Evolutionary conservation across 2,888 invertebrate genomes (phyloP).

Genomic region (Odontothrips loti): DNA sequence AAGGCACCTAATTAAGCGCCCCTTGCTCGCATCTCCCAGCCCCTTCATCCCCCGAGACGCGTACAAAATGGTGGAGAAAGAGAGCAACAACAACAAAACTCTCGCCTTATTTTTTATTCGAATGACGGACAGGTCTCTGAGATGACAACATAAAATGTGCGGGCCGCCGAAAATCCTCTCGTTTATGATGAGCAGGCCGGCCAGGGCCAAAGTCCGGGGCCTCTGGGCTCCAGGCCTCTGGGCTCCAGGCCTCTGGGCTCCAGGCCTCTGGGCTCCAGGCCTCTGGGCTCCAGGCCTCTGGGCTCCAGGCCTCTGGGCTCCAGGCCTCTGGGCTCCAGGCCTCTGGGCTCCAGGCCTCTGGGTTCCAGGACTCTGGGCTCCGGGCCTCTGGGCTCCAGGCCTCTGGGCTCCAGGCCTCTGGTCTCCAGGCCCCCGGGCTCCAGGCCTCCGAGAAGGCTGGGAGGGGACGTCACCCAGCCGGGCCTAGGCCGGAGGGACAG

Average conservation of each 20-base stretch:
- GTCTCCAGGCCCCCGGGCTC: background rate
- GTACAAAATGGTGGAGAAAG: background rate
- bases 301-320: background rate
- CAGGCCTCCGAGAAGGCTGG: background rate
- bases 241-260: background rate
- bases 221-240: background rate
- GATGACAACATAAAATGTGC: background rate
- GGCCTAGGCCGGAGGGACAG: background rate
- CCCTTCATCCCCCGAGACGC: background rate
- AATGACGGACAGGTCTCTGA: background rate
- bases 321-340: background rate
- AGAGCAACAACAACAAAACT: no score
- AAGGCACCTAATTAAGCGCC: background rate
- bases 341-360: background rate
- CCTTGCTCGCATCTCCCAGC: background rate
- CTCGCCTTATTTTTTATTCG: background rate
- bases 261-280: background rate
- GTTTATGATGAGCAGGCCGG: background rate
- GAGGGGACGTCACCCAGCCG: background rate
- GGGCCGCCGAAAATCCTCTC: background rate
- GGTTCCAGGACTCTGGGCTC: no score
- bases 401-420: background rate
- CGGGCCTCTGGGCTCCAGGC: background rate
- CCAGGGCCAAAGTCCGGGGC: no score
- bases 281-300: background rate